Conservation (phyloP, 1,140 invertebrate species). For the Calephelis virginiensis region DNA sequence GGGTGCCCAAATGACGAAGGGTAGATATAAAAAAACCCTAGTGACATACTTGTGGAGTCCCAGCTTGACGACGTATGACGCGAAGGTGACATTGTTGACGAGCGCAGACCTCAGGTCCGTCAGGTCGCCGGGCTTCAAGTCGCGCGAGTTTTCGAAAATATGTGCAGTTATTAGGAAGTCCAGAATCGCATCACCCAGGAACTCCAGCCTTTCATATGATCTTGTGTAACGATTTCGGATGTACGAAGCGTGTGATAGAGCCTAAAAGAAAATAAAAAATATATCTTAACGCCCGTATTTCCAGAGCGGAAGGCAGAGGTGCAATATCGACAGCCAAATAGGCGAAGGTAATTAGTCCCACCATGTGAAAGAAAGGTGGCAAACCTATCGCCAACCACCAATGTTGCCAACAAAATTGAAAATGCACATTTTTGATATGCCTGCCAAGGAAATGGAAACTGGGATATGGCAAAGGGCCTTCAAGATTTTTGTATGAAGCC, state of each 20-base stretch:
- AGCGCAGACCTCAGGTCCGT: constrained; percentile 95
- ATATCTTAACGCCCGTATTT: neutral
- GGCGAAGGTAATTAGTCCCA: too few relatives aligned
- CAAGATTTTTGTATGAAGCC: too few relatives aligned
- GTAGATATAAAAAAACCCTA: too few relatives aligned
- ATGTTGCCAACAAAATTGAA: too few relatives aligned
- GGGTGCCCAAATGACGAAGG: too few relatives aligned
- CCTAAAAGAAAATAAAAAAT: constrained; percentile 77
- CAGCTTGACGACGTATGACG: constrained; percentile 91
- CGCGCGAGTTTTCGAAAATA: constrained; percentile 86
- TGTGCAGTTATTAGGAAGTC: constrained; percentile 95
- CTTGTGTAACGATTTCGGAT: constrained; percentile 90
- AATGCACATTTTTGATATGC: too few relatives aligned
- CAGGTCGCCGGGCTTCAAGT: constrained; percentile 89
- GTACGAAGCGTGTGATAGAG: constrained; percentile 96
- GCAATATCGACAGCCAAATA: too few relatives aligned
- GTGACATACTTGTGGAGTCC: constrained; percentile 83
- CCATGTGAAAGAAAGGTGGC: too few relatives aligned
- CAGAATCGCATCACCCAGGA: constrained; percentile 96
- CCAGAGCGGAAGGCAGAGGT: too few relatives aligned
- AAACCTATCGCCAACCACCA: too few relatives aligned
- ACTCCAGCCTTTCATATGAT: constrained; percentile 96
- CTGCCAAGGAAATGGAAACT: too few relatives aligned
- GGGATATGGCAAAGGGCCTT: too few relatives aligned
- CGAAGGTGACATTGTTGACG: constrained; percentile 97